Percentiles rank a stretch among this genome's conserved stretches.
Conservation (phyloP, 2,797 vertebrate genomes). For the Fundulus diaphanus region DNA sequence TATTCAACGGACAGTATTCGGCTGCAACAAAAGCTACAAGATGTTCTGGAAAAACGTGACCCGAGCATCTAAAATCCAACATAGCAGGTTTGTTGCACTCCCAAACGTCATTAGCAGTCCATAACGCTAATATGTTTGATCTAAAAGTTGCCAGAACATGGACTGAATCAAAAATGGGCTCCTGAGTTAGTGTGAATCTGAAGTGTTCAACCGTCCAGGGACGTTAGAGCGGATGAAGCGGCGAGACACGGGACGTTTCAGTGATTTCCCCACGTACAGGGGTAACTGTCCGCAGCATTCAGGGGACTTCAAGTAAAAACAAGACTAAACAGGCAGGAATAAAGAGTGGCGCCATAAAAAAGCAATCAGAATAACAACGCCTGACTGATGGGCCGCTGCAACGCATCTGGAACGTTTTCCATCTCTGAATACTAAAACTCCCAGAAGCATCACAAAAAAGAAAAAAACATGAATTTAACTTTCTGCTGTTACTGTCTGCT, state of each 20-base stretch:
- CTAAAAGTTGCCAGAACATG: not conserved
- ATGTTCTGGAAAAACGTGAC: not conserved
- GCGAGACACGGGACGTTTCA: conserved; percentile 33
- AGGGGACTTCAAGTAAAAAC: conserved; percentile 19
- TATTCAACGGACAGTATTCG: not conserved
- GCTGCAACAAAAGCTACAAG: not conserved
- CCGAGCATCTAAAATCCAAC: not conserved
- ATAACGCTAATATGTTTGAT: not conserved
- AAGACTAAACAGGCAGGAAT: conserved; percentile 29
- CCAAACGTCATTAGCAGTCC: not conserved
- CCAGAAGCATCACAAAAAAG: conserved; percentile 15
- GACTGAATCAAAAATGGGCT: conserved; percentile 12
- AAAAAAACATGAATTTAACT: not conserved
- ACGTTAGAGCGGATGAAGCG: conserved; percentile 35
- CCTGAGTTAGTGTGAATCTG: conserved; percentile 18
- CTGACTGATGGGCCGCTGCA: conserved; percentile 7
- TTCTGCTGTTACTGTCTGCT: not conserved
- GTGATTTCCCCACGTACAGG: conserved; percentile 34
- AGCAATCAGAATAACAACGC: conserved; percentile 17
- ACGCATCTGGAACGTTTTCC: conserved; percentile 4
- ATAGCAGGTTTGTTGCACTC: not conserved
- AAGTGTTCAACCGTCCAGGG: conserved; percentile 30
- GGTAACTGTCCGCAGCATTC: conserved; percentile 43
- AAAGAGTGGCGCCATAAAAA: conserved; percentile 16
- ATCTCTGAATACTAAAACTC: not conserved